Base-by-base conservation (phyloP, 2,888 invertebrate species). In the Eubasilissa splendida region DNA sequence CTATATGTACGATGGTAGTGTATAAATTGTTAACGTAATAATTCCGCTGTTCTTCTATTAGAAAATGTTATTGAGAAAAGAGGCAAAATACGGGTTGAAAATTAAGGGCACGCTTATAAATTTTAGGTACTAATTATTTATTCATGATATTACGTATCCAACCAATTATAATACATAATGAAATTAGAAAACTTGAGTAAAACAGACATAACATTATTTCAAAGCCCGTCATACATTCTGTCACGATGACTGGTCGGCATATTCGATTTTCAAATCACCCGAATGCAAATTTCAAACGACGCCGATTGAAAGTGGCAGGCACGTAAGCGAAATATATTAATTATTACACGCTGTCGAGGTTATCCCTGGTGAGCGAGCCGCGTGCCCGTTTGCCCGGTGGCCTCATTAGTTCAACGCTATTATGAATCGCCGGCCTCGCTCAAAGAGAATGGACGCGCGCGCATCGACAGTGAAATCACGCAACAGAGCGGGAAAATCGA, bases 401-500 rank as follows among this genome's bases (percentile, higher is more conserved):
- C 50, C 33, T 68, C 50, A 50, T 70, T 54, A 54, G 14, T 53
- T 12, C 70, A 11, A 3, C 52, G 14, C 53, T 54, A 70, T 54
- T 54, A 70, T 50, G 53, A 11, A 73, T 73, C n/a, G 71, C 31
- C 70, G 71, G 71, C 71, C 71, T 73, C n/a, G 71, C 56, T 31
- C 11, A 56, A 31, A 73, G 71, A 73, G 71, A 73, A 73, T 56
- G 71, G 54, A 31, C 54, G 71, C 71, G 71, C 70, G 71, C 71
- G 71, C 70, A 70, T 70, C 52, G 56, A 54, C 54, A 56, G 33
- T 56, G 71, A 68, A 68, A 68, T 68, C 71, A 73, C 71, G 71
- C 71, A 73, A 73, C 56, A 33, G 63, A 65, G 76, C 76, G 76
- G 76, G 76, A 76, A 76, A 76, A 76, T 76, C 76, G 76, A 76